phyloP scores from a whole-genome alignment of 2,113 vertebrate genomes.

The Antennarius striatus region DNA sequence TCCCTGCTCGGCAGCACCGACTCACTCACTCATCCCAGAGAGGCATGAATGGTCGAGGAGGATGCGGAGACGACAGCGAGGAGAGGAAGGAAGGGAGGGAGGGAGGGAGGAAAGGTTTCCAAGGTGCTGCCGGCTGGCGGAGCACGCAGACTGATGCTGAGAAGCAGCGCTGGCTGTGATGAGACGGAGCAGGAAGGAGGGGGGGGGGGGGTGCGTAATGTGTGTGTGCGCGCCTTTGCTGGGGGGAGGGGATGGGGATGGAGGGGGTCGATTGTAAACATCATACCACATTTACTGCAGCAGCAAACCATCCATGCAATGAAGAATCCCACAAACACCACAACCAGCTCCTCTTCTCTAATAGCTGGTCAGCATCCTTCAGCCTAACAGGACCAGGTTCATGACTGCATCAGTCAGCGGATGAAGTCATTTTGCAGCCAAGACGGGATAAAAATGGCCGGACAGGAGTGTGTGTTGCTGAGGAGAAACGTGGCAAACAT shows the following conservation, averaged over 20 bases:
- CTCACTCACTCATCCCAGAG: slow-evolving; percentile 82
- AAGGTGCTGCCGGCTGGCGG: slow-evolving; percentile 67
- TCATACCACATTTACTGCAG: slow-evolving; percentile 87
- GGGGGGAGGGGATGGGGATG: slow-evolving; percentile 24
- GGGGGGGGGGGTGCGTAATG: slow-evolving; percentile 40
- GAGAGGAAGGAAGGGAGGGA: slow-evolving; percentile 19
- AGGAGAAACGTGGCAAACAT: slow-evolving; percentile 34
- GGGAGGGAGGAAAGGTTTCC: slow-evolving; percentile 71
- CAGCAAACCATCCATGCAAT: slow-evolving; percentile 88
- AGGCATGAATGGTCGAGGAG: slow-evolving; percentile 78
- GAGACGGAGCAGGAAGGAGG: slow-evolving; percentile 42
- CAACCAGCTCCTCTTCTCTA: neutral
- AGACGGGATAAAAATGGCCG: slow-evolving; percentile 8
- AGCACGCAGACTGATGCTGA: slow-evolving; percentile 68
- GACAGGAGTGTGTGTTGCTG: slow-evolving; percentile 16
- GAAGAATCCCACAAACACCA: slow-evolving; percentile 38
- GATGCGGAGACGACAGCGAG: slow-evolving; percentile 56
- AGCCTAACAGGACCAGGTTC: neutral
- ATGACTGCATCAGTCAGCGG: no score
- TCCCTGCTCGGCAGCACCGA: slow-evolving; percentile 68
- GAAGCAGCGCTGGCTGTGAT: slow-evolving; percentile 48
- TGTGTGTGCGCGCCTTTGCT: slow-evolving; percentile 21
- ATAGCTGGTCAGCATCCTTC: neutral
- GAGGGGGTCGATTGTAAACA: slow-evolving; percentile 82
- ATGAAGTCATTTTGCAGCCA: no score